phyloP scores from a whole-genome alignment of 1,140 invertebrate genomes.

The Apis cerana region DNA sequence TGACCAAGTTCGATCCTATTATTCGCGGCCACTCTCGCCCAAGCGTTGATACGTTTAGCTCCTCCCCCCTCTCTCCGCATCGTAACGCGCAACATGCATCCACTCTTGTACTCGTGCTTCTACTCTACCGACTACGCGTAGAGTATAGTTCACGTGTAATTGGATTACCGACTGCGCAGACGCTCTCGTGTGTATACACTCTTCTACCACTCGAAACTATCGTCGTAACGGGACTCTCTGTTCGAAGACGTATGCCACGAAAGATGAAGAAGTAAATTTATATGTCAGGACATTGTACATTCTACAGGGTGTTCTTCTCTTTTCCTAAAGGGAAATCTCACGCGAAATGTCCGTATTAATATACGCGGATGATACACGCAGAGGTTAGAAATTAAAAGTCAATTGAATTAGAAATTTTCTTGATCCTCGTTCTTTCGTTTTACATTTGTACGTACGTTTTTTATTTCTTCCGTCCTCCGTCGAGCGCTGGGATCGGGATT shows the following conservation, averaged over 20 bases:
- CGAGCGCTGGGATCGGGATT: background rate
- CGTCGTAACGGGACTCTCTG: conserved; percentile 14
- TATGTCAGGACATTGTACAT: background rate
- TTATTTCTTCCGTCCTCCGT: no score
- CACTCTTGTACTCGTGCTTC: conserved; percentile 39
- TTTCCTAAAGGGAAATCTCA: no score
- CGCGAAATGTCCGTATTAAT: no score
- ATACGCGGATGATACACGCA: no score
- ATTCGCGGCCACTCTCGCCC: conserved; percentile 22
- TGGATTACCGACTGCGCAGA: conserved; percentile 59
- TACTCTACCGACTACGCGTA: conserved; percentile 10
- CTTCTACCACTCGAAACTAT: conserved; percentile 38
- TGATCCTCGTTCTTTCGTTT: no score
- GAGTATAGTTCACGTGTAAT: conserved; percentile 49
- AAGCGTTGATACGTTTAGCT: background rate
- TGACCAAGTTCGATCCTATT: conserved; percentile 60
- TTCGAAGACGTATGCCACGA: background rate
- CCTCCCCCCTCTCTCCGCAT: background rate
- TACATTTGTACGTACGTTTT: no score
- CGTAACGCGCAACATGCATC: conserved; percentile 37
- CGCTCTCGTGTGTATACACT: conserved; percentile 42
- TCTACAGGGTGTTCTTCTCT: background rate
- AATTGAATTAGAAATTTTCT: no score
- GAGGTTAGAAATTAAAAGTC: no score
- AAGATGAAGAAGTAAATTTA: background rate